Base-by-base conservation (phyloP, 2,113 vertebrate species). In the Leucosticte australis region DNA sequence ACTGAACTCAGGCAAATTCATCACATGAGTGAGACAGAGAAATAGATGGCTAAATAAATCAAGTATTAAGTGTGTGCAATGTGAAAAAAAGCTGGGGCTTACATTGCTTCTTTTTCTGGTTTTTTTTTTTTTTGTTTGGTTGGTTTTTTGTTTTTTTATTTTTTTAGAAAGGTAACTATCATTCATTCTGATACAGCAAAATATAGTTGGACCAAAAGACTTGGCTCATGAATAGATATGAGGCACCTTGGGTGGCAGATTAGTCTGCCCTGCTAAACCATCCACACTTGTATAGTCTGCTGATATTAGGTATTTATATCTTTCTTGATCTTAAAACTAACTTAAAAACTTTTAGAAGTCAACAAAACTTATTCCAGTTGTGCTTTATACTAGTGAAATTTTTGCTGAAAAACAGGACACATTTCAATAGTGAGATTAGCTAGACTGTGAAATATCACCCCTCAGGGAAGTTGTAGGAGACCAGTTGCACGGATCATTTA, bases 401-500 rank as follows among this genome's bases (percentile, higher is more conserved):
- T 94, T 88, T 94, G 35, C 90, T 93, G 93, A 53, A 90, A 93
- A 96, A 21, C 64, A 70, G 82, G 88, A 75, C 79, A 71, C 79
- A 74, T 83, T 75, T 96, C 79, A 88, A 60, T 60, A 68, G 88
- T 11, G 16, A 89, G 94, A 94, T 95, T 86, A 95, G 94, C 93
- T 74, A 93, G 88, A 93, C 92, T 94, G 92, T 96, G 96, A 96
- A 97, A 92, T 95, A 96, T 96, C 91, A 70, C 71, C 94, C 93
- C 85, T 96, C 60, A 20, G 94, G 96, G 93, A 94, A 68, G 78
- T 81, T 60, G 39, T 86, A 93, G 92, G 71, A 95, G 92, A 94
- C 91, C 85, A 94, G 75, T 97, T 96, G 95, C 93, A 95, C 0
- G 87, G 93, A 94, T 96, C 95, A 96, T 96, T 97, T 97, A 95